phyloP scores from a whole-genome alignment of 2,888 invertebrate genomes.

The Leptarthrus brevirostris region DNA sequence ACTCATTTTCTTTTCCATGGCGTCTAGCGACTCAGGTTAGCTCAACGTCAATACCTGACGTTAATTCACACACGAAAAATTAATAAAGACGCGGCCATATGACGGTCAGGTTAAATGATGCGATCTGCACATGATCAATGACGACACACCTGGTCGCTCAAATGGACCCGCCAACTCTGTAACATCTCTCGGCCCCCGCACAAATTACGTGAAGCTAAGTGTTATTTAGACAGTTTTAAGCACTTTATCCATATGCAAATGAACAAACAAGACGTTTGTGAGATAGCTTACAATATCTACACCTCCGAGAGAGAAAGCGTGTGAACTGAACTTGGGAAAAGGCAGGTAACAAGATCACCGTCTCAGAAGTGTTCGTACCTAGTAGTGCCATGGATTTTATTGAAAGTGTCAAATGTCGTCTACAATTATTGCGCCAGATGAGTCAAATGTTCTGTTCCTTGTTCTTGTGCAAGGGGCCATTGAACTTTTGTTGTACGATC shows the following conservation, averaged over 20 bases:
- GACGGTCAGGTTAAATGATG: not conserved
- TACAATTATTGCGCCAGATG: constrained; percentile 9
- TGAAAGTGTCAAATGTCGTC: constrained; percentile 33
- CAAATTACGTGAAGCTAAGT: not conserved
- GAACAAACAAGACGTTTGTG: constrained; percentile 9
- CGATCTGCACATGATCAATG: constrained; percentile 37
- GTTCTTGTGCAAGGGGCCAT: constrained; percentile 4
- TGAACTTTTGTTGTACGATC: not conserved
- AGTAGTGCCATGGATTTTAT: constrained; percentile 25
- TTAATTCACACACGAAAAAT: constrained; percentile 45
- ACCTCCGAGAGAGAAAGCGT: constrained; percentile 64
- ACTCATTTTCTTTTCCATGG: constrained; percentile 34
- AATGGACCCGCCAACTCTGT: not conserved
- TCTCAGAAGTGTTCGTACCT: constrained; percentile 7
- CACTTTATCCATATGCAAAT: constrained; percentile 28
- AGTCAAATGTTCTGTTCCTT: constrained; percentile 9
- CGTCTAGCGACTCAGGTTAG: constrained; percentile 13
- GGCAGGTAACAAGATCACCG: constrained; percentile 45
- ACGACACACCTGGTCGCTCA: constrained; percentile 16
- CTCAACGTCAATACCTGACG: constrained; percentile 37
- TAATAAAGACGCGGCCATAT: constrained; percentile 44
- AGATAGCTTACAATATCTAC: not conserved
- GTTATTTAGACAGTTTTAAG: constrained; percentile 23
- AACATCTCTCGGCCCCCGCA: not conserved
- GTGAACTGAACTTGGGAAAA: constrained; percentile 64